phyloP scores from a whole-genome alignment of 2,113 vertebrate species.

The Gallinago undulata region DNA sequence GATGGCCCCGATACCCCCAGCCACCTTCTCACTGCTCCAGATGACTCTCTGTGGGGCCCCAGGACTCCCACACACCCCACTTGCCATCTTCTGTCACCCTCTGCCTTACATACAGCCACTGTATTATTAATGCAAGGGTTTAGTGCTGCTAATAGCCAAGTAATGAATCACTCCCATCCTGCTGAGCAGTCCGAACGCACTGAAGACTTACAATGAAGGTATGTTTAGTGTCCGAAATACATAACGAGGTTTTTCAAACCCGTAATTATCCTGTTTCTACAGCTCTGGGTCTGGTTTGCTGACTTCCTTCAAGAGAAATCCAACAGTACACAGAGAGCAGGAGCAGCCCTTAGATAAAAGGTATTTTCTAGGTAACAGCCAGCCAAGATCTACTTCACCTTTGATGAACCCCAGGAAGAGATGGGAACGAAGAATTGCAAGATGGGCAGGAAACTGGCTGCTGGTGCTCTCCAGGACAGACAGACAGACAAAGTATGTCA shows the following conservation, averaged over 20 bases:
- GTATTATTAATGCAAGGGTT: background rate
- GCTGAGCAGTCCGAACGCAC: background rate
- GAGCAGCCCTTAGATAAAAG: background rate
- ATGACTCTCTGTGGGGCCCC: background rate
- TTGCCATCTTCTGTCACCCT: background rate
- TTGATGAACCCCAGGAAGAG: background rate
- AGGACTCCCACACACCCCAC: background rate
- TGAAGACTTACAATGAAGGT: background rate
- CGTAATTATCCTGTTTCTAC: background rate
- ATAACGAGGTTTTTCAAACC: background rate
- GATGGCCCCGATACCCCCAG: background rate
- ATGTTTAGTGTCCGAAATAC: background rate
- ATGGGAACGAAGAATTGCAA: conserved; percentile 47
- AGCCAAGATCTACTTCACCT: background rate
- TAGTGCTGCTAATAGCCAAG: background rate
- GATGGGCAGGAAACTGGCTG: background rate
- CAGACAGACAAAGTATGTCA: background rate
- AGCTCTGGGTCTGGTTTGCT: background rate
- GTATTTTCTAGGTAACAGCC: background rate
- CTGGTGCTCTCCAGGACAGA: background rate
- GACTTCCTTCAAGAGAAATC: background rate
- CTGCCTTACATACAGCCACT: background rate
- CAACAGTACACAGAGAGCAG: background rate
- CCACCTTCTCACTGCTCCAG: background rate
- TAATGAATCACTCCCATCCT: background rate